Evolutionary conservation across 2,888 invertebrate genomes (phyloP).

Genomic region (Agapetus fuscipes): DNA sequence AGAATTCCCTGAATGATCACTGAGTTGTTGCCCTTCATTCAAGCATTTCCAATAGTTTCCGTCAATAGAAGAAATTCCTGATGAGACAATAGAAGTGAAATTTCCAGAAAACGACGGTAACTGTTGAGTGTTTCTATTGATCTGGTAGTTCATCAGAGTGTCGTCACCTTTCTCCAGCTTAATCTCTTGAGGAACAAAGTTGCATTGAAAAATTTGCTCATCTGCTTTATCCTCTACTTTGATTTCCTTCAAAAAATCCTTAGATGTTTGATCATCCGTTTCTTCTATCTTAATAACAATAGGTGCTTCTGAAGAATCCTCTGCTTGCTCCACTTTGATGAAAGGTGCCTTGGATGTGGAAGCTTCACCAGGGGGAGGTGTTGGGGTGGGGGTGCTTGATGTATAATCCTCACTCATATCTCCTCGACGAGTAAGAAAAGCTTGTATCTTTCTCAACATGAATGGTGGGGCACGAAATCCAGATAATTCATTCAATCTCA

Average conservation of each 20-base stretch:
- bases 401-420: slow-evolving; percentile 20
- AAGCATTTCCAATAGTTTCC: slow-evolving; percentile 18
- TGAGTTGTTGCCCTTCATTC: slow-evolving; percentile 6
- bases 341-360: slow-evolving; percentile 1
- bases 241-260: slow-evolving; percentile 7
- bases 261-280: slow-evolving; percentile 7
- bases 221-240: slow-evolving; percentile 6
- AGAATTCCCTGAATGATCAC: slow-evolving; percentile 6
- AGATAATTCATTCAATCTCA: slow-evolving; percentile 56
- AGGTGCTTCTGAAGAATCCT: slow-evolving; percentile 4
- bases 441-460: slow-evolving; percentile 64
- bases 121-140: slow-evolving; percentile 4
- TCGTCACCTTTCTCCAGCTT: slow-evolving; percentile 7
- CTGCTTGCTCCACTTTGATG: slow-evolving; percentile 9
- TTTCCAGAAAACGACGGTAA: slow-evolving; percentile 7
- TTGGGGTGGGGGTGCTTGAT: slow-evolving; percentile 19
- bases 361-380: slow-evolving; percentile 16
- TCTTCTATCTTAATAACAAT: slow-evolving; percentile 7
- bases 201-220: slow-evolving; percentile 2
- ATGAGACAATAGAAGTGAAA: slow-evolving; percentile 17
- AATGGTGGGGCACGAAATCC: slow-evolving; percentile 69
- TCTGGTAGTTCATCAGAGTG: slow-evolving; percentile 2
- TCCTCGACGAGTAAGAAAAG: slow-evolving; percentile 39
- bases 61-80: slow-evolving; percentile 15
- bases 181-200: background rate